Conservation (phyloP, 1,140 invertebrate genomes). For the Sycophila sp. region DNA sequence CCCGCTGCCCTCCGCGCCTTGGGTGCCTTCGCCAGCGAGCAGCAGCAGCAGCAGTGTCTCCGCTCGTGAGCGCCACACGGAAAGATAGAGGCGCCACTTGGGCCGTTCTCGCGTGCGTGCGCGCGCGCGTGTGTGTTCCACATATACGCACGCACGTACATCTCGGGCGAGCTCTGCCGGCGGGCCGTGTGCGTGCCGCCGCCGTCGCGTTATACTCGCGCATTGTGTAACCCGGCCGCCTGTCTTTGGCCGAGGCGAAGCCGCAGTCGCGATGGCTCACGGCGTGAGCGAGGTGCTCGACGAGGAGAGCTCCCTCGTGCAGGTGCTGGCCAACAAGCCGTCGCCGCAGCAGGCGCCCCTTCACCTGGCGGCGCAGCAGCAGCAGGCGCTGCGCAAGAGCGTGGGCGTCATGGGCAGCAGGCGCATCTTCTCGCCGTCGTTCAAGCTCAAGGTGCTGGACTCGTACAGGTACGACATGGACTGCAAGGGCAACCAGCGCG, state of each 20-base stretch:
- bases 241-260: constrained; percentile 6
- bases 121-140: background rate
- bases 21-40: background rate
- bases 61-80: background rate
- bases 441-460: constrained; percentile 86
- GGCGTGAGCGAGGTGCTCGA: constrained; percentile 66
- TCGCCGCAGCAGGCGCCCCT: constrained; percentile 60
- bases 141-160: no score
- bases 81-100: constrained; percentile 31
- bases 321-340: constrained; percentile 59
- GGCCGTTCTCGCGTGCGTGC: constrained; percentile 37
- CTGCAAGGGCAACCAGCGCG: constrained; percentile 85
- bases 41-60: no score
- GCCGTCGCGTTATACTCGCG: background rate
- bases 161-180: no score
- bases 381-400: constrained; percentile 62
- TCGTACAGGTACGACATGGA: constrained; percentile 84
- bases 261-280: constrained; percentile 66
- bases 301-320: constrained; percentile 51
- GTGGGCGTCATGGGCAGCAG: constrained; percentile 75
- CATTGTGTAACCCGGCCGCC: no score
- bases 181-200: constrained; percentile 1
- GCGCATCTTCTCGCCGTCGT: constrained; percentile 84
- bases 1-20: background rate
- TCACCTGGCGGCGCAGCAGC: constrained; percentile 49